Percentiles rank a stretch among this genome's conserved stretches.
Evolutionary conservation across 2,888 invertebrate genomes (phyloP).

Genomic region (Neoaliturus tenellus): DNA sequence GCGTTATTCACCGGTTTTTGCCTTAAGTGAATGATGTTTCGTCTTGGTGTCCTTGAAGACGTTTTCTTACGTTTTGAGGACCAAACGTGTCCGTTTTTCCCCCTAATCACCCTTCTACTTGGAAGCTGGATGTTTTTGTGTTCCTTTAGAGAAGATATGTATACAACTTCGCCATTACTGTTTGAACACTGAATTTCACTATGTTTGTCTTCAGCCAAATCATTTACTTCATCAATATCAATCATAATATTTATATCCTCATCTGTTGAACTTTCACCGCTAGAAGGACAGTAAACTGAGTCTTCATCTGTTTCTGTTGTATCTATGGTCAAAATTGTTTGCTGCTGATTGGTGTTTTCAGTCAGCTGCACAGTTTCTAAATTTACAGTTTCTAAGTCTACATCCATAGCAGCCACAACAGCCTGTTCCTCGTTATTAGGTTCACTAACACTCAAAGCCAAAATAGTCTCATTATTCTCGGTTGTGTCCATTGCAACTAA

Average conservation of each 20-base stretch:
- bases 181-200: too few species aligned
- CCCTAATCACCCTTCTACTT: conserved; percentile 10
- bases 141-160: not conserved
- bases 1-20: conserved; percentile 43
- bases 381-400: too few species aligned
- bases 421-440: too few species aligned
- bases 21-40: conserved; percentile 44
- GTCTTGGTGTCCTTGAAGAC: not conserved
- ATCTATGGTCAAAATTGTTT: too few species aligned
- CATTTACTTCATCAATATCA: conserved; percentile 24
- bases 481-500: not conserved
- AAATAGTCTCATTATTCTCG: not conserved
- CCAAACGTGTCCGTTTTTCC: conserved; percentile 40
- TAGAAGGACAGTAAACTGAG: conserved; percentile 2
- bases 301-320: not conserved
- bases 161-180: not conserved
- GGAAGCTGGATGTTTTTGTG: conserved; percentile 44
- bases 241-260: not conserved
- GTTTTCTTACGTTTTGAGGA: conserved; percentile 13
- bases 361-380: too few species aligned
- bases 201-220: not conserved
- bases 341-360: too few species aligned
- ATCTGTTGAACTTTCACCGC: conserved; percentile 38
- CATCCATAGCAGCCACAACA: too few species aligned
- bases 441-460: too few species aligned